Percentiles rank a stretch among this genome's conserved stretches.
phyloP scores from a whole-genome alignment of 2,113 vertebrate genomes.

The Sylvilagus bachmani region DNA sequence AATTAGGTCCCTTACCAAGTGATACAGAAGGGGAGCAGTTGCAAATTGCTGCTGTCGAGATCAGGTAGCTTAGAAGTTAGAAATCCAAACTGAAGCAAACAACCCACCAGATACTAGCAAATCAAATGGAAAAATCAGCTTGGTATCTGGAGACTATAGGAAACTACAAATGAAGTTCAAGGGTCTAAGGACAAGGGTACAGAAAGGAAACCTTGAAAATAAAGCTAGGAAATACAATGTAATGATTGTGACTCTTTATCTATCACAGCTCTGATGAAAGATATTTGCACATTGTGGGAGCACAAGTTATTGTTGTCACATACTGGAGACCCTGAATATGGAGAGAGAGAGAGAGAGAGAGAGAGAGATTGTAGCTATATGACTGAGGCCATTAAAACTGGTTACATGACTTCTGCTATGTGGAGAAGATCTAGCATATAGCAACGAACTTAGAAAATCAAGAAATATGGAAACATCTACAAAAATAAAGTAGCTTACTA shows the following conservation, averaged over 20 bases:
- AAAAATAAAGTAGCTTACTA: slow-evolving; percentile 25
- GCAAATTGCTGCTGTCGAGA: neutral
- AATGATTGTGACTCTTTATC: neutral
- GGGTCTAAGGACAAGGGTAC: slow-evolving; percentile 16
- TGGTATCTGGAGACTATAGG: neutral
- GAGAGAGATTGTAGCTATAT: neutral
- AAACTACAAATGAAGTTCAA: slow-evolving; percentile 10
- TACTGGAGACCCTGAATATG: slow-evolving; percentile 11
- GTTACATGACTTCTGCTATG: neutral
- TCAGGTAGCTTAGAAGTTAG: slow-evolving; percentile 33
- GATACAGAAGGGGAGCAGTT: neutral
- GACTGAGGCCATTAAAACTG: slow-evolving; percentile 16
- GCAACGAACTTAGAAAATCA: neutral
- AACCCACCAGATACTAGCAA: neutral
- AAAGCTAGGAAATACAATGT: slow-evolving; percentile 4
- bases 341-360: neutral
- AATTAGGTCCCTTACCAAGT: slow-evolving; percentile 19
- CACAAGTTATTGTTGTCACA: neutral
- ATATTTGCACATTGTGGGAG: neutral
- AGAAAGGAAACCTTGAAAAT: slow-evolving; percentile 44
- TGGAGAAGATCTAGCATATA: neutral
- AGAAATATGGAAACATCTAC: slow-evolving; percentile 19
- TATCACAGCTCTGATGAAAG: neutral
- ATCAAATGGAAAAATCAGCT: neutral
- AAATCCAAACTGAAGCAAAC: neutral